phyloP scores from a whole-genome alignment of 1,140 invertebrate genomes.

The Elymnias hypermnestra region DNA sequence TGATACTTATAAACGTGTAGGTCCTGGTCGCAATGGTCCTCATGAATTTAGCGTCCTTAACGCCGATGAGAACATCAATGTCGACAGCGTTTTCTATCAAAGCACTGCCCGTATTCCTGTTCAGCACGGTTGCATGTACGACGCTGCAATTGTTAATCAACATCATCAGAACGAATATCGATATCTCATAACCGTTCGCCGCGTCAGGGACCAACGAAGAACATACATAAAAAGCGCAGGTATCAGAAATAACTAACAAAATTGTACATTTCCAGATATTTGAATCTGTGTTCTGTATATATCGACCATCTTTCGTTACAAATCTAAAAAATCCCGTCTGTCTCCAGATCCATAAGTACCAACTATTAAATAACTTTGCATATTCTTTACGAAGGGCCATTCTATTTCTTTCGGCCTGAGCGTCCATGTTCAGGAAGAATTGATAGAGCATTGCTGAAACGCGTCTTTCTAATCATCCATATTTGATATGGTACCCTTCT shows the following conservation, averaged over 20 bases:
- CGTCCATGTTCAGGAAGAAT: too few relatives aligned
- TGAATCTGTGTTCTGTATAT: conserved; percentile 13
- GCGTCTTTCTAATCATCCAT: too few relatives aligned
- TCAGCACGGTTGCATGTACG: conserved; percentile 25
- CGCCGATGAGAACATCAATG: conserved; percentile 38
- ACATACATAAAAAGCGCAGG: neutral
- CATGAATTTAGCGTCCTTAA: conserved; percentile 42
- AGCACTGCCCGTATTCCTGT: conserved; percentile 21
- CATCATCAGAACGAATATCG: neutral
- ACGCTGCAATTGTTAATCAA: neutral
- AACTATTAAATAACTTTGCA: conserved; percentile 16
- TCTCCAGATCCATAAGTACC: conserved; percentile 24
- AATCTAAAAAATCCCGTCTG: conserved; percentile 30
- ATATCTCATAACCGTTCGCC: neutral
- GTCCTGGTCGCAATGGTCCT: conserved; percentile 19
- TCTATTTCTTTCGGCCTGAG: too few relatives aligned
- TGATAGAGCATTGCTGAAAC: too few relatives aligned
- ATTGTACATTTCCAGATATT: neutral
- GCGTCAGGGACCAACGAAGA: neutral
- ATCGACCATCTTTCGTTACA: conserved; percentile 23
- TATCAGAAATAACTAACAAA: neutral
- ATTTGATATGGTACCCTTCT: too few relatives aligned
- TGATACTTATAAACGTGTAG: neutral
- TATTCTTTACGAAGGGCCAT: conserved; percentile 36
- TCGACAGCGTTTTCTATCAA: conserved; percentile 30